Conservation (phyloP, 2,888 invertebrate species). For the Tipula vernalis region DNA sequence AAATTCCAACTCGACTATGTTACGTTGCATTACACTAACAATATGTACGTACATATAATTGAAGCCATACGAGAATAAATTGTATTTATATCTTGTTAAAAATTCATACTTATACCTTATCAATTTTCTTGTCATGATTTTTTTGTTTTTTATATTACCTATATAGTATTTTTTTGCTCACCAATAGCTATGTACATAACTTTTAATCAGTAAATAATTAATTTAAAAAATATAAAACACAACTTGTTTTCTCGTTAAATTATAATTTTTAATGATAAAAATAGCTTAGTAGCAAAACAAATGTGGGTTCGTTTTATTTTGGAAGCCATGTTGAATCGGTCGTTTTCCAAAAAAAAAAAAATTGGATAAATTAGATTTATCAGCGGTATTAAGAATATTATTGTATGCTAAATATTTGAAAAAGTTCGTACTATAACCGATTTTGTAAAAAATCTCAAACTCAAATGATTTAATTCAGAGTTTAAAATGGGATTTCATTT, state of each 20-base stretch:
- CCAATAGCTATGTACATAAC: neutral
- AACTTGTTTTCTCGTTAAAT: neutral
- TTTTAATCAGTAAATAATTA: neutral
- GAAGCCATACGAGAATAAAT: neutral
- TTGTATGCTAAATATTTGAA: too few relatives aligned
- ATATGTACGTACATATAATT: neutral
- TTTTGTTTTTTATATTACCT: neutral
- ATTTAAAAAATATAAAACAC: neutral
- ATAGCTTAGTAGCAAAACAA: neutral
- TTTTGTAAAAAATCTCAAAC: too few relatives aligned
- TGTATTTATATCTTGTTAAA: neutral
- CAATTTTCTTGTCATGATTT: neutral
- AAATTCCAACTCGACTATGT: neutral
- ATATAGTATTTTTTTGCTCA: neutral
- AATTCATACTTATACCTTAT: neutral
- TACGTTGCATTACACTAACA: neutral
- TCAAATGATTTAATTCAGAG: too few relatives aligned
- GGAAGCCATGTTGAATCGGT: too few relatives aligned
- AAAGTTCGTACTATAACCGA: too few relatives aligned
- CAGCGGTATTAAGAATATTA: too few relatives aligned
- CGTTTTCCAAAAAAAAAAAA: too few relatives aligned
- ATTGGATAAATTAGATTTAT: too few relatives aligned
- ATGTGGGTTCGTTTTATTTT: too few relatives aligned
- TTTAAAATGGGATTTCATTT: too few relatives aligned
- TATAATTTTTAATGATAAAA: neutral